phyloP scores from a whole-genome alignment of 1,140 invertebrate genomes.

The Zaprionus kolodkinae region DNA sequence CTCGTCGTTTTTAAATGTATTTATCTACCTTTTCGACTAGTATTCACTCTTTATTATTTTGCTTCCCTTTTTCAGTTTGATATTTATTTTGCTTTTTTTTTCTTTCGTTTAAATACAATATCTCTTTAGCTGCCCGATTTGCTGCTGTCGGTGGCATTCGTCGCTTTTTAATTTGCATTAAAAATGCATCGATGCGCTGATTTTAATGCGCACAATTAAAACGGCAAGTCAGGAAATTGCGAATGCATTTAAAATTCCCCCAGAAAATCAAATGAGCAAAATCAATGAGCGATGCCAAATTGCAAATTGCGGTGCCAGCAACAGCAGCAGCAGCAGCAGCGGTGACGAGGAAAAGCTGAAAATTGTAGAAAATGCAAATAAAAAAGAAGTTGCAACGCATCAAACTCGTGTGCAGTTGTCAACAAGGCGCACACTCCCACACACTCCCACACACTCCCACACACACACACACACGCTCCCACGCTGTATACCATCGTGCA shows the following conservation, averaged over 20 bases:
- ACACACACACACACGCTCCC: too few species aligned
- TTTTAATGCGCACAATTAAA: slow-evolving; percentile 80
- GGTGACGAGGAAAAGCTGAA: slow-evolving; percentile 12
- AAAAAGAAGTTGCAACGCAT: slow-evolving; percentile 64
- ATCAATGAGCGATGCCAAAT: slow-evolving; percentile 79
- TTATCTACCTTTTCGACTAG: not conserved
- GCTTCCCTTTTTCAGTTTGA: not conserved
- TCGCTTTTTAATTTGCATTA: slow-evolving; percentile 76
- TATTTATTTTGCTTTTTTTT: not conserved
- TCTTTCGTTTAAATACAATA: slow-evolving; percentile 3
- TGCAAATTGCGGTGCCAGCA: slow-evolving; percentile 52
- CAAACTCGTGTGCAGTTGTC: slow-evolving; percentile 63
- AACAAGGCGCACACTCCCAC: slow-evolving; percentile 35
- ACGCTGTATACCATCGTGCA: not conserved
- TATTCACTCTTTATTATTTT: not conserved
- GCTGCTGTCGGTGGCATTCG: not conserved
- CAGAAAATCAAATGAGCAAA: slow-evolving; percentile 70
- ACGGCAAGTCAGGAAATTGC: slow-evolving; percentile 79
- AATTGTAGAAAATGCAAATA: slow-evolving; percentile 40
- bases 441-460: not conserved
- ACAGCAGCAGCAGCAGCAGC: slow-evolving; percentile 35
- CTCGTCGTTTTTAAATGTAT: too few species aligned
- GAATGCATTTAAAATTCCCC: slow-evolving; percentile 72
- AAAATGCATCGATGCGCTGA: slow-evolving; percentile 76
- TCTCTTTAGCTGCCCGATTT: slow-evolving; percentile 24